Base-by-base conservation (phyloP, 2,113 vertebrate species). In the zebrafish (Danio rerio) region DNA sequence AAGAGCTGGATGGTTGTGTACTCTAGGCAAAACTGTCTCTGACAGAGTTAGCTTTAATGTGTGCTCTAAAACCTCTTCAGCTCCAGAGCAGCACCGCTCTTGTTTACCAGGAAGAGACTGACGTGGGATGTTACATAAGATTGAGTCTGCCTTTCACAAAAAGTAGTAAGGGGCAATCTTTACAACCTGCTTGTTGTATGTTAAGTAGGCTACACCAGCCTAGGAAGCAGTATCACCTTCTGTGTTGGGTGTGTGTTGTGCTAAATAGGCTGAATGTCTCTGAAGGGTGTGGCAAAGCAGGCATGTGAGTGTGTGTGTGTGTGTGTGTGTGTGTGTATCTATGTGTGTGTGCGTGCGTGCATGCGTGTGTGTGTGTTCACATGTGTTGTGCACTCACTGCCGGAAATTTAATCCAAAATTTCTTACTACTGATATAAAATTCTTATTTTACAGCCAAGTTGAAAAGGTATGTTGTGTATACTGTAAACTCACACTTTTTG, bases 401-500 rank as follows among this genome's bases (percentile, higher is more conserved):
- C 11, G 56, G n/a, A 53, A 62, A 53, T 58, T 49, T 59, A 77
- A 9, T 78, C 45, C 63, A 31, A 40, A 82, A 77, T 80, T 13
- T 62, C 5, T 70, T 56, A 56, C 74, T 73, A 65, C 52, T 66
- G 49, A 63, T 81, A 80, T 85, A 90, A 88, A 70, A 59, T 86
- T 88, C 87, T 83, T 86, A 86, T 78, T 84, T 85, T 71, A 89
- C 1, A 31, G 31, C 31, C n/a, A n/a, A n/a, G n/a, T n/a, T n/a
- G n/a, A n/a, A n/a, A n/a, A n/a, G n/a, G n/a, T n/a, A n/a, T n/a
- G n/a, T n/a, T n/a, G n/a, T n/a, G n/a, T n/a, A 31, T 31, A 31
- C 31, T 31, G 31, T 31, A 31, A 31, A 31, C 31, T 31, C 31
- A 31, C 31, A 31, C 31, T 31, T 31, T 31, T 31, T 31, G 3